Evolutionary conservation across 2,797 vertebrate genomes (phyloP).

Genomic region (Protosalanx chinensis): DNA sequence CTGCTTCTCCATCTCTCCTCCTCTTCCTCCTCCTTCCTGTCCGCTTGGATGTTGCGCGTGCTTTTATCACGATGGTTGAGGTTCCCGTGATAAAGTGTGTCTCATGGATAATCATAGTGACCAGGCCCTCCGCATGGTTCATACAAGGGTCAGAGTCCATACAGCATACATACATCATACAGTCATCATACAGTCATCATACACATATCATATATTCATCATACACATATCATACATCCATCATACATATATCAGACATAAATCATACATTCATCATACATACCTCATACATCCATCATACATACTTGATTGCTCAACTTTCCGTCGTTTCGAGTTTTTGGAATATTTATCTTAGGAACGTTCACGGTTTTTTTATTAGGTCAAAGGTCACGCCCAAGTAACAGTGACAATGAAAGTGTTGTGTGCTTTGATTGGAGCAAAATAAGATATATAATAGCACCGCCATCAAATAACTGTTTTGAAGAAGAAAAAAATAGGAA

Average conservation of each 20-base stretch:
- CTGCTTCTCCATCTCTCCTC: neutral
- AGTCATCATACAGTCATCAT: too few relatives aligned
- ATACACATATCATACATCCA: too few relatives aligned
- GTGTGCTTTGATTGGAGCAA: constrained; percentile 17
- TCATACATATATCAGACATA: too few relatives aligned
- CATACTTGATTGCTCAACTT: too few relatives aligned
- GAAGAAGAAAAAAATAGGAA: too few relatives aligned
- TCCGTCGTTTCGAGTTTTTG: neutral
- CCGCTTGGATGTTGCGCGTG: constrained; percentile 43
- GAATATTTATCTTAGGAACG: neutral
- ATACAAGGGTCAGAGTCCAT: too few relatives aligned
- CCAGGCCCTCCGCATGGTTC: neutral
- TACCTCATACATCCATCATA: too few relatives aligned
- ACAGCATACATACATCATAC: too few relatives aligned
- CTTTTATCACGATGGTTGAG: neutral
- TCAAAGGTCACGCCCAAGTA: neutral
- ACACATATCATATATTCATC: too few relatives aligned
- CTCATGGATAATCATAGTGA: neutral
- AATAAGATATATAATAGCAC: constrained; percentile 15
- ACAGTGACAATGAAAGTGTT: constrained; percentile 20
- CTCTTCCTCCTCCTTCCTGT: constrained; percentile 18
- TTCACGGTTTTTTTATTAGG: constrained; percentile 2
- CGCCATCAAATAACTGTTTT: too few relatives aligned
- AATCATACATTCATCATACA: too few relatives aligned
- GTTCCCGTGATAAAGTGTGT: neutral